Conservation (phyloP, 2,888 invertebrate species). For the Trissoscelio sp. region DNA sequence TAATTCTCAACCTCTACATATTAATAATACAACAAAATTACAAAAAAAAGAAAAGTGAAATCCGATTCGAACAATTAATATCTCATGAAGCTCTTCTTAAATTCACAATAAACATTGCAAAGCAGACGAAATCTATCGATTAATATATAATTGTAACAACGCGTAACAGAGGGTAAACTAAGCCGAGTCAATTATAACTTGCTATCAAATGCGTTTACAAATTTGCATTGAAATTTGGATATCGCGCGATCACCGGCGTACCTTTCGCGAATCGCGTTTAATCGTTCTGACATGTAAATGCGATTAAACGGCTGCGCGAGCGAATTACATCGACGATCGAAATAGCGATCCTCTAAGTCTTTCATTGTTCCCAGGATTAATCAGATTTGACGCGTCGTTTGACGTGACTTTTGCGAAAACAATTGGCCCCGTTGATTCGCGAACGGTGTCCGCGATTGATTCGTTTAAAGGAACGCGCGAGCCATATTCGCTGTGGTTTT, state of each 20-base stretch:
- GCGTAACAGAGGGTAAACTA: background rate
- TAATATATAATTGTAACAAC: conserved; percentile 1
- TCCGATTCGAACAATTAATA: too few relatives aligned
- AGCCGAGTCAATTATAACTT: conserved; percentile 24
- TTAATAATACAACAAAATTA: too few relatives aligned
- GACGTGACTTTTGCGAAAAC: conserved; percentile 21
- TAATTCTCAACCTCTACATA: too few relatives aligned
- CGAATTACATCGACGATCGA: conserved; percentile 26
- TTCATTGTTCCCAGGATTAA: conserved; percentile 21
- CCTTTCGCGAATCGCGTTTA: conserved; percentile 37
- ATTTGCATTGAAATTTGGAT: conserved; percentile 35
- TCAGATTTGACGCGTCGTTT: conserved; percentile 35
- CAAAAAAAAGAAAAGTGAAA: too few relatives aligned
- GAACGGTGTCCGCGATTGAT: conserved; percentile 16
- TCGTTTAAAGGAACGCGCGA: background rate
- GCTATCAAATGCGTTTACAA: conserved; percentile 33
- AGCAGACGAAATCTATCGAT: background rate
- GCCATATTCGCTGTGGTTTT: conserved; percentile 5
- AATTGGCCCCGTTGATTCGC: conserved; percentile 11
- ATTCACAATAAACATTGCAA: too few relatives aligned
- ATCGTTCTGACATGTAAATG: conserved; percentile 35
- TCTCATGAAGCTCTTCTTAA: too few relatives aligned
- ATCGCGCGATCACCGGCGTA: conserved; percentile 7
- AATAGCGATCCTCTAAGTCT: conserved; percentile 10
- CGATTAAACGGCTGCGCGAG: conserved; percentile 23